These are phyloP conservation scores for Syngnathus rostellatus DNA, from an alignment of 2,797 vertebrate species.

Conservation along the genomic window DNA sequence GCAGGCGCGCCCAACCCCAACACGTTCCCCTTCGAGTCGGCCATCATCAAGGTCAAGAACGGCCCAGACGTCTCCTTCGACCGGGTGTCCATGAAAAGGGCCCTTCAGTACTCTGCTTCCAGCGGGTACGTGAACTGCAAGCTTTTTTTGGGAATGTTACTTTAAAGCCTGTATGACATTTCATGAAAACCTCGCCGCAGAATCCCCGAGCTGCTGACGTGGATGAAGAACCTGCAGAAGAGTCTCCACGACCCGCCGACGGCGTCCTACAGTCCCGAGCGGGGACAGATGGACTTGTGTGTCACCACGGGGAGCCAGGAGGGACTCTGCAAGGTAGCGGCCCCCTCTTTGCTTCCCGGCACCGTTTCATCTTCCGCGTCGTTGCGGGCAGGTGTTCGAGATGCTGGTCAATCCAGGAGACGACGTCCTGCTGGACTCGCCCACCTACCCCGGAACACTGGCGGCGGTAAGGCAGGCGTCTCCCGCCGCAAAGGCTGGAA, in stretches of 20 bases:
- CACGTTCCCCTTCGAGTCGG: slow-evolving; percentile 83
- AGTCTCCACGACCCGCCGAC: slow-evolving; percentile 82
- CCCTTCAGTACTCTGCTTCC: slow-evolving; percentile 85
- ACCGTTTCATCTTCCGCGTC: not conserved
- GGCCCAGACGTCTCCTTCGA: slow-evolving; percentile 70
- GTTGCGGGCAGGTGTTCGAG: slow-evolving; percentile 77
- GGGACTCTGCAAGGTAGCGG: slow-evolving; percentile 83
- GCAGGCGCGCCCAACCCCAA: slow-evolving; percentile 83
- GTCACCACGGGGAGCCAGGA: slow-evolving; percentile 90
- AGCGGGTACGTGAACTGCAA: slow-evolving; percentile 66
- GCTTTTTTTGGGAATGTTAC: not conserved
- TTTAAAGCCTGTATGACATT: not conserved
- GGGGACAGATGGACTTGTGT: slow-evolving; percentile 85
- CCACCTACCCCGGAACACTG: slow-evolving; percentile 82
- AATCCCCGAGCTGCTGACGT: slow-evolving; percentile 83
- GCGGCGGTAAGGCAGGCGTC: slow-evolving; percentile 66
- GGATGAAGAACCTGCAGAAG: slow-evolving; percentile 85
- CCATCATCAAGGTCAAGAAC: slow-evolving; percentile 65
- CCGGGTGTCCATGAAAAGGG: slow-evolving; percentile 76
- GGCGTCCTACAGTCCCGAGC: slow-evolving; percentile 59
- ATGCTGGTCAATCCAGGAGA: slow-evolving; percentile 89
- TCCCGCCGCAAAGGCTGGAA: not conserved
- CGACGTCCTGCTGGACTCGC: slow-evolving; percentile 80
- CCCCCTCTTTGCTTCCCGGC: not conserved
- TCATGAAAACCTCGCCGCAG: slow-evolving; percentile 47